Evolutionary conservation across 2,113 vertebrate species (phyloP), one percentile per base, ranked within the genome.

Genomic region (Coregonus clupeaformis): DNA sequence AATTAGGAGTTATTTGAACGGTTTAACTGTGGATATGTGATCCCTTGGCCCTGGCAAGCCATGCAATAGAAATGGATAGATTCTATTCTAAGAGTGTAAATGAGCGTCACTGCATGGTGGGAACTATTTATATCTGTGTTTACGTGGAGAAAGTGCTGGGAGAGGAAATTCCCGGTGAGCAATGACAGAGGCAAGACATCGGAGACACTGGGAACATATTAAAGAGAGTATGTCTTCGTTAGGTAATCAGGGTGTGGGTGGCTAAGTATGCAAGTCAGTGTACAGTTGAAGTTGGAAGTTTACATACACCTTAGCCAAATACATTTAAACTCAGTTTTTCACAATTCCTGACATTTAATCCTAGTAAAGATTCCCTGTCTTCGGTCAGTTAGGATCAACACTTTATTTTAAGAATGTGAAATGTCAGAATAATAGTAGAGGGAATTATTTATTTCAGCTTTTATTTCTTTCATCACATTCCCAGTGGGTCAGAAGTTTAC

Each of bases 61-160:
- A 22, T 11, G 57, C 20, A 22, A 52, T 25, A 20, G 72, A 78
- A 42, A 65, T 60, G 13, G 65, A 78, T 62, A 78, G 65, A 14
- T 24, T 45, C 66, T 68, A 72, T 73, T 78, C 55, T 73, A 36
- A 69, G 65, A 27, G 36, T 63, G 65, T n/a, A 72, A 72, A 72
- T 30, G 62, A 14, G 49, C 42, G 2, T 29, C 9, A 6, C 22
- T 29, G 24, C 24, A 14, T 7, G 36, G 42, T 65, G 36, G 42
- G 65, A 36, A 65, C 60, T 65, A 65, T 66, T 32, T 71, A 65
- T 71, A 77, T 63, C n/a, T 71, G 75, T 76, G 69, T 71, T 77
- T 66, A 71, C 59, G 27, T 76, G 75, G 59, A n/a, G n/a, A n/a
- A 76, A 49, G 24, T 63, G 68, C 68, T 55, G 49, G 45, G 71